Evolutionary conservation across 2,888 invertebrate species (phyloP), one percentile per base, ranked within the genome.

Genomic region (Diarsia dahlii): DNA sequence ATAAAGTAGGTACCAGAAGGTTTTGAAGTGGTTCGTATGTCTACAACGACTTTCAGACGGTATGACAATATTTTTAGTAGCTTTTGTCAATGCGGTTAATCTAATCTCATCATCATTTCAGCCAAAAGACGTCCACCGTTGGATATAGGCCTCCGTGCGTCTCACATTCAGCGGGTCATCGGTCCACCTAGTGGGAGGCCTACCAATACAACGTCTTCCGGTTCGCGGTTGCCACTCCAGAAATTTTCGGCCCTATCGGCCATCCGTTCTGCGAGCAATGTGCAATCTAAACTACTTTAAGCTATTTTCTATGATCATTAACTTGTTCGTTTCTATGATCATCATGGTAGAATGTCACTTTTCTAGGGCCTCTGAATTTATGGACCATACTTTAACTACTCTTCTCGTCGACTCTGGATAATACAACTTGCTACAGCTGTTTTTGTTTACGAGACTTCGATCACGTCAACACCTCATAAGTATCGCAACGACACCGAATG

Each of bases 381-480:
- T 9, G 48, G 34, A 3, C 20, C 18, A 39, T n/a, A 68, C 20
- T 45, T 39, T 39, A 39, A 8, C 0, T 39, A 39, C 39, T 39
- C 6, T 6, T 39, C 39, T 39, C 39, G 10, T 28, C 12, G 54
- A 8, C 45, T 71, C 13, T 71, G 20, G 20, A 20, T 18, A 50
- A 48, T 34, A 12, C 9, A 48, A 69, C 39, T 52, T 12, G 71
- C 28, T 34, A 39, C 13, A 39, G 23, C 15, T 46, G 20, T 34
- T 60, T 46, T 34, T 52, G 50, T 64, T n/a, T 15, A 64, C 28
- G 15, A 12, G 50, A 48, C 28, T 66, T 65, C 8, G n/a, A 46
- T 45, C 62, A 74, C 60, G 23, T 66, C 65, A 34, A 50, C 62
- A 63, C 45, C 48, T 54, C 52, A 45, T 34, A 15, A 23, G n/a